Base-by-base conservation (phyloP, 2,888 invertebrate species). In the Zygaena filipendulae region DNA sequence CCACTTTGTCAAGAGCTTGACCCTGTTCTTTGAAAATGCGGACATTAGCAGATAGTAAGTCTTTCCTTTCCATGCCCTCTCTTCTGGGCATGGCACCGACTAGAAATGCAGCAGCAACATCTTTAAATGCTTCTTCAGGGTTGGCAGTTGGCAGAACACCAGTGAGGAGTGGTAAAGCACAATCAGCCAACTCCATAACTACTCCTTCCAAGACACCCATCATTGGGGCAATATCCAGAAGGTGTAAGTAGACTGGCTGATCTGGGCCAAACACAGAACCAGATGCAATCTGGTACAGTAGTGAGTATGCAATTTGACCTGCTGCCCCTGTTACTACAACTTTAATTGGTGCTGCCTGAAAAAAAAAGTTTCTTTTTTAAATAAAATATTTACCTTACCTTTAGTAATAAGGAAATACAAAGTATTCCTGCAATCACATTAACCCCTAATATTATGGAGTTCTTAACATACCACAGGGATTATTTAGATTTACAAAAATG, bases 1-100 rank as follows among this genome's bases (percentile, higher is more conserved):
- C 94, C 59, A 85, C 84, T 59, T 93, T 87, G 55, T 98, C 91
- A 20, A 99, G 68, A 3, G 98, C 97, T 59, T 92, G 88, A 8
- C 99, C 98, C 80, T 98, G 98, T 27, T 88, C 91, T 74, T 97
- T 96, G 77, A 99, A 99, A 58, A 99, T 99, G 64, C 92, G 95
- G 3, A 98, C 97, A 72, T 99, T 99, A 18, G 97, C 98, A 9
- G 95, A 90, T 3, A 99, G 83, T 20, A 99, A 84, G 61, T 99
- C 99, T 68, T 98, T 99, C 31, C 99, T 87, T 69, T 99, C 98
- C 99, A 99, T 99, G 29, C 98, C 98, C 63, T 79, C 79, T 56
- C 90, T 92, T 29, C 99, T 87, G 1, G 99, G 99, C 97, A 98
- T 97, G 14, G 98, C 90, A 16, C 99, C 99, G 23, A 99, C 97